Conservation (phyloP, 2,797 vertebrate species). For the Aplochiton taeniatus region DNA sequence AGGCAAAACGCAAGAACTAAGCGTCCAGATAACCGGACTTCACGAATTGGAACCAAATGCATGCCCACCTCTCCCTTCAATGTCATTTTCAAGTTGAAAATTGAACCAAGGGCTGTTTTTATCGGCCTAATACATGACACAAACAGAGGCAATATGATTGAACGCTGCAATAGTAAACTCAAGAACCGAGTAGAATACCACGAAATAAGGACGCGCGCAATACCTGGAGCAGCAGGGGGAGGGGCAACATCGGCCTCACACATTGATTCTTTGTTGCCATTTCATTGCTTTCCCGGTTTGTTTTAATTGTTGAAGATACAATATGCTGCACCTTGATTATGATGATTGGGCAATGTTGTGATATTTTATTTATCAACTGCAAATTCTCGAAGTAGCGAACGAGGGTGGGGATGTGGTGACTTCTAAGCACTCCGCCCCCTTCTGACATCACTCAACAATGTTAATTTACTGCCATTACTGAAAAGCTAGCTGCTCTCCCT, state of each 20-base stretch:
- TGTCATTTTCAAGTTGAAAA: too few species aligned
- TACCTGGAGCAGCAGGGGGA: constrained; percentile 15
- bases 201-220: constrained; percentile 4
- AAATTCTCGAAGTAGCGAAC: constrained; percentile 14
- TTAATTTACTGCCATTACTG: constrained; percentile 68
- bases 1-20: too few species aligned
- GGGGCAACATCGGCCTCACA: constrained; percentile 10
- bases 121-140: too few species aligned
- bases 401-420: constrained; percentile 61
- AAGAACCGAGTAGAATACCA: not conserved
- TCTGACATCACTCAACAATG: constrained; percentile 66
- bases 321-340: not conserved
- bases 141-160: too few species aligned
- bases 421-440: constrained; percentile 62
- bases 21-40: not conserved
- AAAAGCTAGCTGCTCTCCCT: constrained; percentile 38
- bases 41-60: not conserved
- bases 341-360: not conserved
- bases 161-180: not conserved
- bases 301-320: not conserved
- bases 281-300: not conserved
- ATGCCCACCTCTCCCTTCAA: too few species aligned
- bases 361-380: not conserved
- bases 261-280: constrained; percentile 7
- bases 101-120: too few species aligned